Evolutionary conservation across 2,797 vertebrate species (phyloP).

Genomic region (Myotis vivesi): DNA sequence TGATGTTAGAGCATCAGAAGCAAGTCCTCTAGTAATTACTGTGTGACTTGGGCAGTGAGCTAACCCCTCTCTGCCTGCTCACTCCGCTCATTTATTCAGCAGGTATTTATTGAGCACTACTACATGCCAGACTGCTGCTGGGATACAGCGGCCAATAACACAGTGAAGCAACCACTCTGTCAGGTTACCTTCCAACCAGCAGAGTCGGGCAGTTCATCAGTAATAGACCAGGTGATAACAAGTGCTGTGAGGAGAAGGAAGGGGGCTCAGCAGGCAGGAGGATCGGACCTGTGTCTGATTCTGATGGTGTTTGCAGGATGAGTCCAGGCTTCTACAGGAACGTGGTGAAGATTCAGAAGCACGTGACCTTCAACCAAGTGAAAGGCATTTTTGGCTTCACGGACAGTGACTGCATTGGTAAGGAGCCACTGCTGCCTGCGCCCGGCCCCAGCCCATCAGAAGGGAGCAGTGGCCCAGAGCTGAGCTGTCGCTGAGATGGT

Average conservation of each 20-base stretch:
- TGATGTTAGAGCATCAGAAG: no score
- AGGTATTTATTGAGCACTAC: accelerated
- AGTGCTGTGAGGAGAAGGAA: background rate
- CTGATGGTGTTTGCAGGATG: conserved; percentile 80
- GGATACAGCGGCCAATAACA: background rate
- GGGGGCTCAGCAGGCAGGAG: no score
- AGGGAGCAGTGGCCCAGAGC: accelerated
- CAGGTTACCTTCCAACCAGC: background rate
- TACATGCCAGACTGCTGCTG: background rate
- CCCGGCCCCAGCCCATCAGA: background rate
- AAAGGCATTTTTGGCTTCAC: conserved; percentile 99
- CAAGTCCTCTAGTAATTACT: background rate
- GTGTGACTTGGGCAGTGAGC: no score
- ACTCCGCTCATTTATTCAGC: background rate
- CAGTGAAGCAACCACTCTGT: accelerated
- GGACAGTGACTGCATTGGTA: conserved; percentile 98
- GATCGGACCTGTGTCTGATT: background rate
- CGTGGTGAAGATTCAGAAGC: conserved; percentile 96
- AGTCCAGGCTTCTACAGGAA: conserved; percentile 95
- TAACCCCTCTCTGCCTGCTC: background rate
- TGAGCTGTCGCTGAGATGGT: background rate
- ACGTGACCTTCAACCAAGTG: conserved; percentile 98
- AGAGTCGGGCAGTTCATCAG: accelerated
- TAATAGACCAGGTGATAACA: background rate
- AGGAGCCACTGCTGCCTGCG: background rate